Percentiles rank a stretch among this genome's conserved stretches.
phyloP scores from a whole-genome alignment of 1,140 invertebrate species.

The Triops cancriformis region DNA sequence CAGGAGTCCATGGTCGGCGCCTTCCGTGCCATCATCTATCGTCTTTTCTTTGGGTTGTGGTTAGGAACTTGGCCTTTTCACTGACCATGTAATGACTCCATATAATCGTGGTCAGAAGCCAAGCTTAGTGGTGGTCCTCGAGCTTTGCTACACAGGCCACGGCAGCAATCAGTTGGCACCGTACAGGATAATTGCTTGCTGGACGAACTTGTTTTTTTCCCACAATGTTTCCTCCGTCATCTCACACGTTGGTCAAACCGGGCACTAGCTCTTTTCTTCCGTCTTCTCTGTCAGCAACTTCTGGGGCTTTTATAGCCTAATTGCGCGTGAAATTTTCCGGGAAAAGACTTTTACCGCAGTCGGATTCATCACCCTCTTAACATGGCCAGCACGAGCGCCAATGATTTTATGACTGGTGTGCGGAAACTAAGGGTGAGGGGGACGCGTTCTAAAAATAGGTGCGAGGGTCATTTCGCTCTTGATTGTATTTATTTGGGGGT shows the following conservation, averaged over 20 bases:
- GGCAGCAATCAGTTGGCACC: not conserved
- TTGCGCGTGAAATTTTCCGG: too few relatives aligned
- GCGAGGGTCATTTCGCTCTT: too few relatives aligned
- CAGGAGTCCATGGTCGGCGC: not conserved
- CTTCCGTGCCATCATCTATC: not conserved
- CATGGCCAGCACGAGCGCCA: too few relatives aligned
- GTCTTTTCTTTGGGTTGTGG: not conserved
- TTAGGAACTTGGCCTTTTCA: not conserved
- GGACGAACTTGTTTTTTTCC: not conserved
- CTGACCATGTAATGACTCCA: constrained; percentile 3
- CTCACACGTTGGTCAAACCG: not conserved
- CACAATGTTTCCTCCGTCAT: not conserved
- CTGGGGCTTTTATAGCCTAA: too few relatives aligned
- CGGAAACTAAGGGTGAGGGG: too few relatives aligned
- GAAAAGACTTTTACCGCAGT: too few relatives aligned
- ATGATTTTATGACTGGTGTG: too few relatives aligned
- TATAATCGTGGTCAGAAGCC: not conserved
- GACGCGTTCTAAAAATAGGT: too few relatives aligned
- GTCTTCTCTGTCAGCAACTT: not conserved
- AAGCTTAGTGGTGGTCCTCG: not conserved
- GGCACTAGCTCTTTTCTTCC: too few relatives aligned
- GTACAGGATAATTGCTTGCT: not conserved
- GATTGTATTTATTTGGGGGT: too few relatives aligned
- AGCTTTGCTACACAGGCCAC: not conserved
- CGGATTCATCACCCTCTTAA: too few relatives aligned